Base-by-base conservation (phyloP, 2,113 vertebrate genomes). In the Pyrgilauda ruficollis region DNA sequence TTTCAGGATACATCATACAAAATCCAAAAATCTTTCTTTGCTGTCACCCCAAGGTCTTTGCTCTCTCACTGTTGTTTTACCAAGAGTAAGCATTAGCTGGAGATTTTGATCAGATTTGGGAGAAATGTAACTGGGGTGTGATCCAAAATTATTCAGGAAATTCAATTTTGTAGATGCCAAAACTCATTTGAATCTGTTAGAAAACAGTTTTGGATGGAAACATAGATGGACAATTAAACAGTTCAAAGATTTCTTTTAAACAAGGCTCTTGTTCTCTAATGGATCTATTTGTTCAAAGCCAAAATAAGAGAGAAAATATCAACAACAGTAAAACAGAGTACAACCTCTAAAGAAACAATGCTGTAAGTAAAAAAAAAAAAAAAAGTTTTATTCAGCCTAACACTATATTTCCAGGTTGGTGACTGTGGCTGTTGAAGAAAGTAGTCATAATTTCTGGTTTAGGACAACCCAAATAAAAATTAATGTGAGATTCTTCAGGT, bases 391-490 rank as follows among this genome's bases (percentile, higher is more conserved):
- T 86, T 92, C 72, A 77, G 70, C 35, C 72, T 33, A 41, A 73
- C 73, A 50, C 11, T 72, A 9, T 56, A 91, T 91, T 89, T 87
- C 52, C 44, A 73, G 31, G 13, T 74, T 90, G 28, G 18, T 64
- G 10, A n/a, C 28, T 66, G 31, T 22, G 43, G 24, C 13, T 84
- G 30, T 53, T 80, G 46, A 50, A 73, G 55, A 83, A 90, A 93
- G 49, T 19, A 82, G 58, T 68, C 52, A 66, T 90, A 66, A 61
- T 83, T 95, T 91, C 75, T 94, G 20, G 3, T 90, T 91, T 90
- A 73, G 62, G 67, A 76, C 70, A 91, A 69, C 31, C 41, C 46
- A 90, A 82, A 94, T 84, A 87, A 94, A 94, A 90, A 79, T 56
- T 72, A 90, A 78, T 91, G 70, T 53, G 44, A 84, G 46, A 77